Evolutionary conservation across 2,888 invertebrate genomes (phyloP), one percentile per base, ranked within the genome.

Genomic region (Xestia rhomboidea): DNA sequence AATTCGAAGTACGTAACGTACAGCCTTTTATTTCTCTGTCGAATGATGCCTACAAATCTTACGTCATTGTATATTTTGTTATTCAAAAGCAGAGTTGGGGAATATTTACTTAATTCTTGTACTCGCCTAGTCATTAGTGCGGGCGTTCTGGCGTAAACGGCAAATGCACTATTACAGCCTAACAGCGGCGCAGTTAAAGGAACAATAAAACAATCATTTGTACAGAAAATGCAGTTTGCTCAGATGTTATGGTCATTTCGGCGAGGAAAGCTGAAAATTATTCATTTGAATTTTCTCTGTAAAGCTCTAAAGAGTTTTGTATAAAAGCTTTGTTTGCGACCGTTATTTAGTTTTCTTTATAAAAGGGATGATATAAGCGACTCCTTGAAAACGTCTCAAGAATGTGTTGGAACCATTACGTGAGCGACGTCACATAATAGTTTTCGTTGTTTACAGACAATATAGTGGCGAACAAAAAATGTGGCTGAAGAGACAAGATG

Each of bases 191-290:
- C 46, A 79, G 74, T 84, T 76, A 77, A 70, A 69, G 75, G 72
- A 82, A 88, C 84, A 78, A 84, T 84, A 78, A 87, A 82, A 88
- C 77, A 76, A 86, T 84, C 51, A 81, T 83, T 89, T 77, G 74
- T 81, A 79, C 71, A 44, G 64, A 82, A 81, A 81, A 76, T 84
- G 79, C 81, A 77, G 73, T 82, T 80, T 80, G 57, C 64, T 68
- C 68, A 79, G 73, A 76, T 68, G 60, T 82, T 79, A 71, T 62
- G 76, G 72, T 64, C 64, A 71, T 79, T 77, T 84, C 18, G 38
- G 44, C 70, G 62, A 68, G 49, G n/a, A 62, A 85, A 54, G 24
- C 70, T 77, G 51, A 54, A 85, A 73, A 71, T n/a, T 62, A 66
- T 70, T 54, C 6, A 46, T 51, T 71, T 27, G 13, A 62, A 63